These are phyloP conservation scores for Pomatorhinus ruficollis DNA, from an alignment of 2,113 vertebrate genomes.

Conservation along the genomic window DNA sequence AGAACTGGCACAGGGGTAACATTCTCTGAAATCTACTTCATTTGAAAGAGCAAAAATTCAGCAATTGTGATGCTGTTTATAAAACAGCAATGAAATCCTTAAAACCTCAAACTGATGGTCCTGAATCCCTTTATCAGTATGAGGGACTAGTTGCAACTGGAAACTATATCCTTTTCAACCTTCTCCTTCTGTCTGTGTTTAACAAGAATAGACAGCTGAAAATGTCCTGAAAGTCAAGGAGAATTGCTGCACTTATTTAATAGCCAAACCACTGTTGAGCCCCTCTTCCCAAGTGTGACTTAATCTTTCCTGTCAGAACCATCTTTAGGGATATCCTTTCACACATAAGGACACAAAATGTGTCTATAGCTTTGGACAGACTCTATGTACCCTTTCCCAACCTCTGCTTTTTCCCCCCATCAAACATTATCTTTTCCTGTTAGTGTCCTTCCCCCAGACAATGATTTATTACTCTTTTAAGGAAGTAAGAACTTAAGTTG, in stretches of 20 bases:
- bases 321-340: constrained; percentile 12
- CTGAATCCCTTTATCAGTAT: not conserved
- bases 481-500: not conserved
- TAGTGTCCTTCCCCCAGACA: not conserved
- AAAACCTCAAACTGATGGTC: not conserved
- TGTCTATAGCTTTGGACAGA: not conserved
- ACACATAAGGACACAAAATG: not conserved
- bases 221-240: not conserved
- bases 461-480: not conserved
- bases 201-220: not conserved
- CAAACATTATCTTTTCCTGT: not conserved
- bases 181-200: not conserved
- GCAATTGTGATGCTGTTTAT: not conserved
- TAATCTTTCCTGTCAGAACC: constrained; percentile 27
- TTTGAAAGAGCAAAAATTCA: not conserved
- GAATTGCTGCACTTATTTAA: not conserved
- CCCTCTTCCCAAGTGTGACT: not conserved
- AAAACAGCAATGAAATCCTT: not conserved
- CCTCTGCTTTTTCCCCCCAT: rapidly evolving
- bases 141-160: not conserved
- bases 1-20: not conserved
- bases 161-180: not conserved
- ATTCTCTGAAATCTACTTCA: rapidly evolving
- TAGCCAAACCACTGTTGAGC: not conserved
- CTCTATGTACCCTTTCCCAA: not conserved